phyloP scores from a whole-genome alignment of 2,797 vertebrate species.

The Oreochromis grahami region DNA sequence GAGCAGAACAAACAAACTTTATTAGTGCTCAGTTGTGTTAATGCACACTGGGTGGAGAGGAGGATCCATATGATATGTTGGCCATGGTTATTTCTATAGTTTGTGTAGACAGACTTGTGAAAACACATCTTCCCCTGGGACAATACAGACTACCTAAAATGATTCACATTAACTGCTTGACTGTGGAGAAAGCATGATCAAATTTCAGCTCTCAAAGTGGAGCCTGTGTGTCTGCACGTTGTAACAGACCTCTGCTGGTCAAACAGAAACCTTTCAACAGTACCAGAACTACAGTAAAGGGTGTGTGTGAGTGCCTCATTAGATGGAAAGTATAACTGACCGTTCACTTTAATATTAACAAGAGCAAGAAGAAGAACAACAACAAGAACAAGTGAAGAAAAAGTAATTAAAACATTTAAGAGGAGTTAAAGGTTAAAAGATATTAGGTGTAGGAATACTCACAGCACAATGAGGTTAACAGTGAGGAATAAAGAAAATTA shows the following conservation, averaged over 20 bases:
- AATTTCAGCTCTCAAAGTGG: slow-evolving; percentile 8
- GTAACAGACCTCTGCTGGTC: slow-evolving; percentile 2
- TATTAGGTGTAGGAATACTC: not conserved
- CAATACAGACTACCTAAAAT: not conserved
- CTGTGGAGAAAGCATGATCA: slow-evolving; percentile 4
- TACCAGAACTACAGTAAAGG: not conserved
- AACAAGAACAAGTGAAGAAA: not conserved
- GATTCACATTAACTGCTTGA: not conserved
- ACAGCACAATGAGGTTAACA: not conserved
- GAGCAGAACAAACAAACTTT: not conserved
- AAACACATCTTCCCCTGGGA: not conserved
- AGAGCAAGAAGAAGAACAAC: fast-evolving
- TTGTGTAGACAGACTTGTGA: not conserved
- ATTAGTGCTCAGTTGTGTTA: not conserved
- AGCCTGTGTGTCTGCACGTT: slow-evolving; percentile 4
- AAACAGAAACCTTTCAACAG: not conserved
- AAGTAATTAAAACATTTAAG: not conserved
- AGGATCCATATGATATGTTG: not conserved
- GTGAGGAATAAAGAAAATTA: not conserved
- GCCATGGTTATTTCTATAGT: not conserved
- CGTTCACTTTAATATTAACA: not conserved
- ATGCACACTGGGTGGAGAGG: not conserved
- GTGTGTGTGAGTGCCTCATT: not conserved
- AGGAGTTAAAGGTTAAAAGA: not conserved
- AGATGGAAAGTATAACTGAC: not conserved